These are phyloP conservation scores for Proisotoma minuta DNA, from an alignment of 2,888 invertebrate genomes.

Conservation along the genomic window DNA sequence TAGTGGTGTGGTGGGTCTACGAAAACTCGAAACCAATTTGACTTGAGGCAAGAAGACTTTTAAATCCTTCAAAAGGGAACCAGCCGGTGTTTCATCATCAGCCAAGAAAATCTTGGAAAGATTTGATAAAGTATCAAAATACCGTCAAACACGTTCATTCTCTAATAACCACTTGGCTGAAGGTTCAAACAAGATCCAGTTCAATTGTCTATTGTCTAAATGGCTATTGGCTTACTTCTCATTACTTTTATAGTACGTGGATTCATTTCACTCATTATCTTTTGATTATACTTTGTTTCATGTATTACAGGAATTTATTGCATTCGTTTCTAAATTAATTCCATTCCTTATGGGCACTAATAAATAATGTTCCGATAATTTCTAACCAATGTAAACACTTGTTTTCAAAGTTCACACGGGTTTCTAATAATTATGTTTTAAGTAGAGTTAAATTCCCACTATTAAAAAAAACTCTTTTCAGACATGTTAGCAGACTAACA, in stretches of 20 bases:
- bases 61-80: not conserved
- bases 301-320: too few relatives aligned
- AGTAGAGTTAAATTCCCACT: too few relatives aligned
- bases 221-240: not conserved
- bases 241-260: constrained; percentile 12
- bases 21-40: not conserved
- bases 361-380: too few relatives aligned
- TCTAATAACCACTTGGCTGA: not conserved
- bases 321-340: too few relatives aligned
- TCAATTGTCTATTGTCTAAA: not conserved
- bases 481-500: too few relatives aligned
- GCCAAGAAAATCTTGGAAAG: not conserved
- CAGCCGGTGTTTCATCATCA: too few relatives aligned
- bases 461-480: too few relatives aligned
- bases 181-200: not conserved
- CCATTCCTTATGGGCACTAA: too few relatives aligned
- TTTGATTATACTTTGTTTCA: too few relatives aligned
- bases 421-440: too few relatives aligned
- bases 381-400: too few relatives aligned
- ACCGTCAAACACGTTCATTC: not conserved
- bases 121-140: not conserved
- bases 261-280: not conserved
- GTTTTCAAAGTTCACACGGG: too few relatives aligned
- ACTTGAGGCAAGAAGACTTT: not conserved
- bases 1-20: not conserved